These are phyloP conservation scores for Huso huso DNA, from an alignment of 2,797 vertebrate genomes.

Conservation along the genomic window DNA sequence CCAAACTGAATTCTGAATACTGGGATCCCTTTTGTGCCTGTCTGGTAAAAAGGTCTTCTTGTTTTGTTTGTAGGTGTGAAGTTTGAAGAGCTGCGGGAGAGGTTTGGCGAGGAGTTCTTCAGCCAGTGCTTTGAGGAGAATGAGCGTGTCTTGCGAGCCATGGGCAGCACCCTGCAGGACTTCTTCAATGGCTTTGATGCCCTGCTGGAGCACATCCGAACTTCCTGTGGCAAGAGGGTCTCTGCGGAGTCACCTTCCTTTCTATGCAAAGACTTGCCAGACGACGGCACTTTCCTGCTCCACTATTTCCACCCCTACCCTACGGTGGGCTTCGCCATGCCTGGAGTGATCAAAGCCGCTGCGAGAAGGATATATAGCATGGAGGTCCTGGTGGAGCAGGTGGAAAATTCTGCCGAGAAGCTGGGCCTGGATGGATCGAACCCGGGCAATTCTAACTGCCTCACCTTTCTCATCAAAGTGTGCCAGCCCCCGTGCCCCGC, in stretches of 20 bases:
- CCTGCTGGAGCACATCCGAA: conserved; percentile 92
- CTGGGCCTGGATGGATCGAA: conserved; percentile 61
- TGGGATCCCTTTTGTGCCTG: too few species aligned
- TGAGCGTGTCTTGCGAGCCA: conserved; percentile 86
- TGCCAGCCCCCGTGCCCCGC: conserved; percentile 46
- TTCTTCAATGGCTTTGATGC: conserved; percentile 98
- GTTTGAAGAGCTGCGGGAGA: too few species aligned
- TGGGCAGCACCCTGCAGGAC: conserved; percentile 90
- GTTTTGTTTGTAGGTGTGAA: too few species aligned
- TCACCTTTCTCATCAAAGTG: conserved; percentile 78
- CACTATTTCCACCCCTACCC: conserved; percentile 89
- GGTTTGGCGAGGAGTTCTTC: conserved; percentile 94
- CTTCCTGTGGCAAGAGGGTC: conserved; percentile 84
- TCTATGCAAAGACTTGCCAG: conserved; percentile 86
- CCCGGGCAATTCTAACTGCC: conserved; percentile 72
- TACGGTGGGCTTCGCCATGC: conserved; percentile 87
- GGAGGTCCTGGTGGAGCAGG: conserved; percentile 84
- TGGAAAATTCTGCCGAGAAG: conserved; percentile 48
- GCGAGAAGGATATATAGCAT: conserved; percentile 82
- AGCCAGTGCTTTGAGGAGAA: conserved; percentile 93
- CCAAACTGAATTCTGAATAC: too few species aligned
- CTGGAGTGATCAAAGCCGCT: conserved; percentile 84
- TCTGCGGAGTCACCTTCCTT: conserved; percentile 89
- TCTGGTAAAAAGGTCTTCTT: too few species aligned
- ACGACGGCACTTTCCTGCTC: conserved; percentile 73